Percentiles rank a stretch among this genome's conserved stretches.
Evolutionary conservation across 1,140 invertebrate genomes (phyloP).

Genomic region (Chelonus insularis): DNA sequence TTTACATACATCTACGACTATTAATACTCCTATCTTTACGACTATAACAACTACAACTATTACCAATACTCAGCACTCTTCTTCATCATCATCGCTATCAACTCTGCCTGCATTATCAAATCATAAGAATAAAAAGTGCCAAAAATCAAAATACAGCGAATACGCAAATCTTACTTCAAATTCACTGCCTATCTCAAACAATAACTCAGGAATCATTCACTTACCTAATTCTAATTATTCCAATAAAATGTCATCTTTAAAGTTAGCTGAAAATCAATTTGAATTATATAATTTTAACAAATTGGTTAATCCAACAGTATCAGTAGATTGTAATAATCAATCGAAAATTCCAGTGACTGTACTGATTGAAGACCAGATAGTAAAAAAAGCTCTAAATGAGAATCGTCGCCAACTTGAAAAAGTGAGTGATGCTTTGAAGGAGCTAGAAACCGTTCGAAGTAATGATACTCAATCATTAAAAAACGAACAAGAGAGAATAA

Average conservation of each 20-base stretch:
- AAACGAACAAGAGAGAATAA: constrained; percentile 11
- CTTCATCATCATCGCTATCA: constrained; percentile 22
- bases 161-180: background rate
- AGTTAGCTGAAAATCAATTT: too few relatives aligned
- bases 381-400: constrained; percentile 55
- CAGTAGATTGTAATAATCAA: constrained; percentile 15
- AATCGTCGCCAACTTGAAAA: constrained; percentile 55
- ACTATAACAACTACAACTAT: constrained; percentile 6
- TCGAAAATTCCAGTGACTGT: constrained; percentile 55
- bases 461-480: constrained; percentile 37
- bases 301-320: too few relatives aligned
- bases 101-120: constrained; percentile 25
- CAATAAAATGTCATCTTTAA: constrained; percentile 17
- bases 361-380: constrained; percentile 56
- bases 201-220: constrained; percentile 29
- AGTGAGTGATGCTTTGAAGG: constrained; percentile 56
- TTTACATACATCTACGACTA: background rate
- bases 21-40: background rate
- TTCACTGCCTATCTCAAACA: constrained; percentile 39
- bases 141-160: background rate
- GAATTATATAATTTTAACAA: too few relatives aligned
- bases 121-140: constrained; percentile 14
- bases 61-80: constrained; percentile 12
- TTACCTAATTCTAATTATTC: too few relatives aligned
- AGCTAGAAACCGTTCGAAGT: constrained; percentile 54